Base-by-base conservation (phyloP, 1,140 invertebrate species). In the Drosophila sturtevanti region DNA sequence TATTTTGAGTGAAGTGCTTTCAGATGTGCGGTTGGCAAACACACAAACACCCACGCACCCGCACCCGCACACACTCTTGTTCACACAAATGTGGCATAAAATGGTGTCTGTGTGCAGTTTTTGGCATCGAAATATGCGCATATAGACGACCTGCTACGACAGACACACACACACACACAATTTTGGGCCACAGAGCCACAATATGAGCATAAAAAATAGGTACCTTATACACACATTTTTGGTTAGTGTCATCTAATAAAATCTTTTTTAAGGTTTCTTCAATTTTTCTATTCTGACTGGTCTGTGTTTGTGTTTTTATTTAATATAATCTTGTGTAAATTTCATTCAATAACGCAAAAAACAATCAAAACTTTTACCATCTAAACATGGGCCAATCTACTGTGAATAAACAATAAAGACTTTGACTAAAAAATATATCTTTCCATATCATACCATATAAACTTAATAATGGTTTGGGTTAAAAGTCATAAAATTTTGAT, bases 1-100 rank as follows among this genome's bases (percentile, higher is more conserved):
- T 34, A 56, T 56, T 56, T 56, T 56, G 14, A 56, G 27, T 56
- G 27, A 56, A 56, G 16, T 55, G 27, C 27, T 55, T 44, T 44
- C 41, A 44, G 41, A 44, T 44, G 14, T 44, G 41, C 41, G 41
- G 41, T 44, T 44, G 41, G 41, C 14, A 44, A n/a, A 14, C n/a
- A 14, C n/a, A 6, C 38, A 16, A 14, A 16, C 14, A 9, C 12
- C 2, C 54, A 56, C 24, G 4, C 16, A 18, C 16, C 3, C 7
- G 21, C 6, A 22, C 52, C 18, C 22, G n/a, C n/a, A n/a, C n/a
- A n/a, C n/a, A n/a, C n/a, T n/a, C n/a, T n/a, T n/a, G n/a, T n/a
- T n/a, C n/a, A 31, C 51, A 14, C 11, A 55, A 34, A 12, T 1
- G 52, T 11, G 24, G 24, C 12, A 55, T 31, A 31, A 55, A 55